Evolutionary conservation across 2,113 vertebrate species (phyloP).

Genomic region (Gambusia holbrooki): DNA sequence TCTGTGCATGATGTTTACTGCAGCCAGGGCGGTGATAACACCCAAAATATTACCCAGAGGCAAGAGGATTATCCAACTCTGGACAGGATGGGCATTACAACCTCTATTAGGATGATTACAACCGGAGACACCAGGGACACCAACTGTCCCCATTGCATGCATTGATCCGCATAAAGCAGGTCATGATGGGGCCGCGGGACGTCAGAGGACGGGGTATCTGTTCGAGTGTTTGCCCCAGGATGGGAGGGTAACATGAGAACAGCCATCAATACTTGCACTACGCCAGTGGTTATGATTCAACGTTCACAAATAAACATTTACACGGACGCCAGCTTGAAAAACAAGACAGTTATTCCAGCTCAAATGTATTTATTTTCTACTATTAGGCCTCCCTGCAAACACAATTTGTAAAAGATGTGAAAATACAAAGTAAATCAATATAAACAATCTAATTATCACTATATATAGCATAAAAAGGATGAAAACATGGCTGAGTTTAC

Average conservation of each 20-base stretch:
- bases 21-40: not conserved
- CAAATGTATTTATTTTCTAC: not conserved
- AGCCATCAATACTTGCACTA: not conserved
- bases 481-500: too few species aligned
- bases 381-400: not conserved
- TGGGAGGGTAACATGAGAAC: conserved; percentile 46
- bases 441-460: too few species aligned
- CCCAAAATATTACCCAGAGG: not conserved
- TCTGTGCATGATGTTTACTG: not conserved
- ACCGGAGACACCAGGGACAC: conserved; percentile 8
- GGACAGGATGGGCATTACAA: not conserved
- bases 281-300: not conserved
- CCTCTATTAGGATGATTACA: not conserved
- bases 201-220: conserved; percentile 37
- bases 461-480: too few species aligned
- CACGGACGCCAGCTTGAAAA: not conserved
- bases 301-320: not conserved
- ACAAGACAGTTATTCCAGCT: not conserved
- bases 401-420: too few species aligned
- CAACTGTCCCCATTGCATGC: conserved; percentile 31
- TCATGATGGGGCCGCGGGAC: conserved; percentile 59
- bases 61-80: not conserved
- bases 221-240: conserved; percentile 19
- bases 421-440: too few species aligned
- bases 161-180: conserved; percentile 59